These are phyloP conservation scores for Periparus ater DNA, from an alignment of 2,797 vertebrate species.

Conservation along the genomic window DNA sequence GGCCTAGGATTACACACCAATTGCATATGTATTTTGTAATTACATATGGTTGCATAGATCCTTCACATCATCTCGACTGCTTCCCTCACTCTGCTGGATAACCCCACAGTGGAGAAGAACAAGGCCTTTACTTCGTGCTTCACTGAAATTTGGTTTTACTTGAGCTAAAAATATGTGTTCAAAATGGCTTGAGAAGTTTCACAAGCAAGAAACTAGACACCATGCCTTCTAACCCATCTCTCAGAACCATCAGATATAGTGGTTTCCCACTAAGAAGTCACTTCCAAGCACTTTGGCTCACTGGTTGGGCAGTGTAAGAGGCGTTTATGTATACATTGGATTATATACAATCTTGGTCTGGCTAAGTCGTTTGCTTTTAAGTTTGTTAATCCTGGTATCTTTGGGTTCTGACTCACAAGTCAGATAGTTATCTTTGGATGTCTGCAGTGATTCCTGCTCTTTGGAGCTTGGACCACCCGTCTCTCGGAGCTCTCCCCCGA, in stretches of 20 bases:
- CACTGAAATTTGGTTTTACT: neutral
- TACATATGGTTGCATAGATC: neutral
- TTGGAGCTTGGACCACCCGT: conserved; percentile 27
- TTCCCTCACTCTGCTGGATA: neutral
- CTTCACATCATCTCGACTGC: neutral
- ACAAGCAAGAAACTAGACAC: neutral
- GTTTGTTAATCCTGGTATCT: conserved; percentile 56
- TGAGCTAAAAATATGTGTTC: neutral
- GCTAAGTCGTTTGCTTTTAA: conserved; percentile 46
- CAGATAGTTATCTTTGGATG: conserved; percentile 55
- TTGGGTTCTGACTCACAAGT: conserved; percentile 39
- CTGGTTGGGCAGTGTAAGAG: neutral
- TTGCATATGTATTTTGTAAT: neutral
- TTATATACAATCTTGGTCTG: conserved; percentile 46
- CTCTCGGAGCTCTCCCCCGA: neutral
- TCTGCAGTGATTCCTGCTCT: conserved; percentile 28
- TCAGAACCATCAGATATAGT: neutral
- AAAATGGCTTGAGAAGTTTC: neutral
- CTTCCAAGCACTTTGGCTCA: neutral
- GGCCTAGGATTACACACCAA: neutral
- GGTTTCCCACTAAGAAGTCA: neutral
- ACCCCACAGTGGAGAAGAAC: neutral
- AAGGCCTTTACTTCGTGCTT: neutral
- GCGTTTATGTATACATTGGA: neutral
- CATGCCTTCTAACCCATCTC: neutral